phyloP scores from a whole-genome alignment of 2,888 invertebrate genomes.

The Spilosoma lubricipeda region DNA sequence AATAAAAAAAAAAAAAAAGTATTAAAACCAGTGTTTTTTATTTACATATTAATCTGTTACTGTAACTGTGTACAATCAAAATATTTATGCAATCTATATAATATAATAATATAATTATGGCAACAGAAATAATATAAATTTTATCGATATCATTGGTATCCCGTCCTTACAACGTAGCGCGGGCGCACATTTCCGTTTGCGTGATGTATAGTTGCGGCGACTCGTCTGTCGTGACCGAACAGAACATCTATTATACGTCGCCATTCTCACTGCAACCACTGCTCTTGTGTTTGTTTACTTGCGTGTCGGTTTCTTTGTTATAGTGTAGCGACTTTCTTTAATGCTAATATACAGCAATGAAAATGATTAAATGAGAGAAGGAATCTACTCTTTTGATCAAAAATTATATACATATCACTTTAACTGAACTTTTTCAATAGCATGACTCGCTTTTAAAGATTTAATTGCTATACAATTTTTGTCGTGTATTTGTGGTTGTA shows the following conservation, averaged over 20 bases:
- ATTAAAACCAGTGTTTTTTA: too few relatives aligned
- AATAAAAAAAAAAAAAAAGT: too few relatives aligned
- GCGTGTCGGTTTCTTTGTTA: background rate
- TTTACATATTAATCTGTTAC: too few relatives aligned
- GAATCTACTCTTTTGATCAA: background rate
- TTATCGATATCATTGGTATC: conserved; percentile 16
- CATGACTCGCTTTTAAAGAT: too few relatives aligned
- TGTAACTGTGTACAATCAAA: too few relatives aligned
- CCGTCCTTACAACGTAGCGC: conserved; percentile 35
- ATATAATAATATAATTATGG: too few relatives aligned
- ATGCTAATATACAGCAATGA: background rate
- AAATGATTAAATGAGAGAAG: background rate
- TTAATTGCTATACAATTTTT: too few relatives aligned
- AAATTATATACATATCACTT: too few relatives aligned
- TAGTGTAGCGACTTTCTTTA: background rate
- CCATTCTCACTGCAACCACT: conserved; percentile 24
- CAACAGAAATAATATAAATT: background rate
- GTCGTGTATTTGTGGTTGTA: too few relatives aligned
- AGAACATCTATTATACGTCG: conserved; percentile 40
- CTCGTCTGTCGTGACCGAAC: conserved; percentile 44
- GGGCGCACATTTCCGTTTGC: conserved; percentile 54
- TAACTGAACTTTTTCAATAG: too few relatives aligned
- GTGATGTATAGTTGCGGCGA: conserved; percentile 56
- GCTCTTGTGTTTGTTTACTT: conserved; percentile 3
- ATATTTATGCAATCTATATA: too few relatives aligned